Evolutionary conservation across 1,140 invertebrate genomes (phyloP), one percentile per base, ranked within the genome.

Genomic region (Luehdorfia chinensis): DNA sequence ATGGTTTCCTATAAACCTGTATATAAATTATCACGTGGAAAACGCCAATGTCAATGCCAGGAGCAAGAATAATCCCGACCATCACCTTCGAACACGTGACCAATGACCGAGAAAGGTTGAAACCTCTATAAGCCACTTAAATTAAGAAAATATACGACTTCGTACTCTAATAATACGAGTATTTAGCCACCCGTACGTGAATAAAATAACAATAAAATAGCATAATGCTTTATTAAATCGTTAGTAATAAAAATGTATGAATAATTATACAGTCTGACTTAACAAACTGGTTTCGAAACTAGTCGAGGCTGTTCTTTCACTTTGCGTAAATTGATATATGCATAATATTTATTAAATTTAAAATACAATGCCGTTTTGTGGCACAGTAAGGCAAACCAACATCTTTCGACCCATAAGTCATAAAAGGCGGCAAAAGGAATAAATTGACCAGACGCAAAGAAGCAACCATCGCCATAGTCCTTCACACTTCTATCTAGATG

Each of bases 1-100:
- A 56, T 36, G 54, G 54, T 48, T 56, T 56, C 54, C 32, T 47
- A 5, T 37, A 1, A 21, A 23, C 16, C 34, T 37, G 21, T 37
- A 37, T 19, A 37, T 37, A 37, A 11, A 12, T 13, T 4, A 36
- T 36, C 33, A 36, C 34, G 18, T 37, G 34, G 12, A 36, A 4
- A 12, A 30, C 27, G 1, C 9, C 34, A 37, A 4, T 37, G 34
- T 7, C 34, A 37, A 37, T 37, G 34, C 12, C 34, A 37, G 18
- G 23, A 37, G 46, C 8, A 6, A 6, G 25, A n/a, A 41, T 56
- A 56, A 56, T 56, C 54, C 49, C 32, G 54, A 15, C 54, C 48
- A 32, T 56, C 44, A 51, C 54, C 54, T 57, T 57, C 36, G n/a
- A 28, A 51, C 30, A 46, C 31, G 45, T 51, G 44, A 47, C 37